phyloP scores from a whole-genome alignment of 2,888 invertebrate species.

The Drosophila parthenogenetica region DNA sequence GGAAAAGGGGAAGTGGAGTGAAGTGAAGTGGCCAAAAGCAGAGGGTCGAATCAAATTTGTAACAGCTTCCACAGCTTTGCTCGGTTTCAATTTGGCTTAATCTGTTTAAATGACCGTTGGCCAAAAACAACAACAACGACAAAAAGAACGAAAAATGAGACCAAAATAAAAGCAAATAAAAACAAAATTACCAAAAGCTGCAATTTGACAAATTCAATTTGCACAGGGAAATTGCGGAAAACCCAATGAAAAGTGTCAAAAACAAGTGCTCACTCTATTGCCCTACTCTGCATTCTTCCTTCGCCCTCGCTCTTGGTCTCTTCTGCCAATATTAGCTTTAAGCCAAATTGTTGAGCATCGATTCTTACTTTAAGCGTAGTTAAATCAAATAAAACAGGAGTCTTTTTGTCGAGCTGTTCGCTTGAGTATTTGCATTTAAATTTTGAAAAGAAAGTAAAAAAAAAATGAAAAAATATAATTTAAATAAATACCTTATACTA shows the following conservation, averaged over 20 bases:
- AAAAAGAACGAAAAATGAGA: conserved; percentile 11
- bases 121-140: conserved; percentile 13
- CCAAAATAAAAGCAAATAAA: conserved; percentile 35
- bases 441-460: too few relatives aligned
- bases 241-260: conserved; percentile 38
- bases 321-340: conserved; percentile 2
- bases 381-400: background rate
- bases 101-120: conserved; percentile 68
- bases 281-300: background rate
- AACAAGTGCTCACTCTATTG: background rate
- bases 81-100: conserved; percentile 71
- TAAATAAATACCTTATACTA: too few relatives aligned
- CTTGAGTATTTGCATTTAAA: too few relatives aligned
- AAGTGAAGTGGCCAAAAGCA: conserved; percentile 11
- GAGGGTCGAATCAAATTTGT: conserved; percentile 53
- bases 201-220: conserved; percentile 71
- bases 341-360: conserved; percentile 4
- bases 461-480: too few relatives aligned
- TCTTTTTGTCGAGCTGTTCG: too few relatives aligned
- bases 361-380: conserved; percentile 9
- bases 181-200: conserved; percentile 50
- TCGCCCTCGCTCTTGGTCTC: background rate
- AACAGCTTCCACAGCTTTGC: conserved; percentile 55
- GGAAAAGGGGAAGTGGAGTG: background rate
- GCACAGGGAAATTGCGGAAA: conserved; percentile 27